Evolutionary conservation across 2,113 vertebrate genomes (phyloP).

Genomic region (Sinocyclocheilus anophthalmus): DNA sequence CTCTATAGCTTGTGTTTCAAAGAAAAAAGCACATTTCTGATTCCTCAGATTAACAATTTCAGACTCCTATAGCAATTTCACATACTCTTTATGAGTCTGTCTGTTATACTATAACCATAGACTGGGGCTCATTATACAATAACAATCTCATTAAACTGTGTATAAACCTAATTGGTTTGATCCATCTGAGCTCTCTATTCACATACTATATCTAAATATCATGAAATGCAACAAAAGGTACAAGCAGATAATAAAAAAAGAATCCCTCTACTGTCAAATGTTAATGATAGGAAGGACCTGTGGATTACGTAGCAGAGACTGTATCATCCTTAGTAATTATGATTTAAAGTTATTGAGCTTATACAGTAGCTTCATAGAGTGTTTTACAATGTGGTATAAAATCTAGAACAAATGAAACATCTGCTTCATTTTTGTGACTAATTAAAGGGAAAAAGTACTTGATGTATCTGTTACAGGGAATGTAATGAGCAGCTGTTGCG

Average conservation of each 20-base stretch:
- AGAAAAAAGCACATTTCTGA: background rate
- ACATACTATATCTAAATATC: background rate
- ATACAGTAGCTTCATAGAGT: background rate
- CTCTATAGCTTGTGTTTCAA: background rate
- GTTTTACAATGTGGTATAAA: background rate
- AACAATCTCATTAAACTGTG: slow-evolving; percentile 16
- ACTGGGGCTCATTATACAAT: background rate
- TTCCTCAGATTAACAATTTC: background rate
- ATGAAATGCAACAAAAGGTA: slow-evolving; percentile 1
- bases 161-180: background rate
- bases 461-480: background rate
- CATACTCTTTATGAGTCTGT: background rate
- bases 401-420: background rate
- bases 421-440: background rate
- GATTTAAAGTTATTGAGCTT: background rate
- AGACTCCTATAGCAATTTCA: background rate
- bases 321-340: background rate
- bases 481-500: background rate
- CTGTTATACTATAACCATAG: background rate
- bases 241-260: slow-evolving; percentile 39
- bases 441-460: background rate
- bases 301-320: background rate
- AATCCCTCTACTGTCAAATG: slow-evolving; percentile 27
- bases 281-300: background rate
- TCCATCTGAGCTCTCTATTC: slow-evolving; percentile 7